Conservation (phyloP, 2,888 invertebrate species). For the Dasysyrphus albostriatus region DNA sequence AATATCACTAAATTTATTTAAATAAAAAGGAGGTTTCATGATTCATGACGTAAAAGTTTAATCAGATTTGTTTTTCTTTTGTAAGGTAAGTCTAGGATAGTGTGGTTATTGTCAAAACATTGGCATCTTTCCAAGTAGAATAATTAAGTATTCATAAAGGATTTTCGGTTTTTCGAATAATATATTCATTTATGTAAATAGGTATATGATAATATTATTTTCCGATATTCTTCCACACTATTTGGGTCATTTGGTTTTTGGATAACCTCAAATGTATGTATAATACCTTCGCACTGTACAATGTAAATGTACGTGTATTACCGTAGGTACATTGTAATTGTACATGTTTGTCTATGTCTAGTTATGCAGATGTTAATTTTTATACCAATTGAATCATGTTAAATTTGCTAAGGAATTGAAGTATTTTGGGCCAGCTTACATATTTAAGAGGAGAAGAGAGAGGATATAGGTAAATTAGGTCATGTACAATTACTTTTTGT, state of each 20-base stretch:
- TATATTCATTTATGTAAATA: background rate
- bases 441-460: too few species aligned
- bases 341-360: too few species aligned
- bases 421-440: background rate
- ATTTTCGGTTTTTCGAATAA: slow-evolving; percentile 2
- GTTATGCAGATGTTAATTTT: background rate
- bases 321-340: background rate
- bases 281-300: too few species aligned
- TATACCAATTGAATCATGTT: background rate
- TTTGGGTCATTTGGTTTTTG: slow-evolving; percentile 9
- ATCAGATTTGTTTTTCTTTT: background rate
- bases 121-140: slow-evolving; percentile 14
- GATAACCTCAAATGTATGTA: background rate
- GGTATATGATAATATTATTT: background rate
- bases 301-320: background rate
- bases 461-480: background rate
- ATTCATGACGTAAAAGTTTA: background rate
- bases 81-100: background rate
- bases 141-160: slow-evolving; percentile 14
- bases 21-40: background rate
- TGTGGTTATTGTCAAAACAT: background rate
- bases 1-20: background rate
- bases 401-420: background rate
- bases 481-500: background rate
- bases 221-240: background rate